Base-by-base conservation (phyloP, 1,140 invertebrate species). In the Lethrus apterus region DNA sequence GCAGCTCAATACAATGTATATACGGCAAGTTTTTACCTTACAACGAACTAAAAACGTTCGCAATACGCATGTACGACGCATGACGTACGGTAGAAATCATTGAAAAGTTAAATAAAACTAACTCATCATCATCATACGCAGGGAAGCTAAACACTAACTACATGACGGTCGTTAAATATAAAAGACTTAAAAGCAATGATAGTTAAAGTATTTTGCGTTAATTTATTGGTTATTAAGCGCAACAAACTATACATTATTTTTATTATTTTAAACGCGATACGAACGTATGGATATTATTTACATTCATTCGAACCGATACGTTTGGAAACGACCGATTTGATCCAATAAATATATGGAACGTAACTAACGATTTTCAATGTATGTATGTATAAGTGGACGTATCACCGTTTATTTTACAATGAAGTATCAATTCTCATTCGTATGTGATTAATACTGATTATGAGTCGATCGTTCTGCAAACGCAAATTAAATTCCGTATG, bases 1-100 rank as follows among this genome's bases (percentile, higher is more conserved):
- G 42, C 17, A 35, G 45, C 50, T 43, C 47, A 52, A 48, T 48
- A 52, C 46, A 47, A 40, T 47, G 46, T 36, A 21, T 47, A 19
- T 20, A 31, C 29, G 46, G n/a, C 33, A 24, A 21, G 35, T 40
- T 47, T 47, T 36, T 40, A 13, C 46, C 35, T 18, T 36, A 47
- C 36, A 23, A 3, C 5, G 10, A 7, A 4, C 18, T 21, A 18
- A 8, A 3, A 4, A 8, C 13, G 20, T 40, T 40, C 36, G 20
- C 36, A 8, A 8, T 7, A 20, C 36, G 20, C 36, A n/a, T 20
- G 34, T 20, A 3, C 13, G 7, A 8, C 24, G 24, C 24, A 11
- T 4, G 5, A 40, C 19, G 19, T 9, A 40, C 13, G 36, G 4
- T 11, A 40, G 18, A 40, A 40, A 8, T 11, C n/a, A 21, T 7